Conservation (phyloP, 2,888 invertebrate genomes). For the Drepanosiphum platanoidis region DNA sequence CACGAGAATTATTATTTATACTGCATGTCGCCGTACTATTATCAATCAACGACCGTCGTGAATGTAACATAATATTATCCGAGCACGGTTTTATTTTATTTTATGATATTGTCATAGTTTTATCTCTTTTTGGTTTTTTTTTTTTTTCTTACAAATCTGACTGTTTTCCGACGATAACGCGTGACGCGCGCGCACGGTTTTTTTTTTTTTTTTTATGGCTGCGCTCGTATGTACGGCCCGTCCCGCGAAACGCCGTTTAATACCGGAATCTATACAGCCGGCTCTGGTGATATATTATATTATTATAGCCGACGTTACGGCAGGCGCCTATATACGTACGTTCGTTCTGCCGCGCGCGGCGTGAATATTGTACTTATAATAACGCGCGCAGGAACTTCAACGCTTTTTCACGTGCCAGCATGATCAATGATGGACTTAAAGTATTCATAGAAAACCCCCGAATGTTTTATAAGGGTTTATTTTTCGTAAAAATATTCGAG, state of each 20-base stretch:
- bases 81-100: neutral
- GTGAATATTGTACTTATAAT: conserved; percentile 25
- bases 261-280: neutral
- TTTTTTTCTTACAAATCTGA: too few species aligned
- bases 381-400: neutral
- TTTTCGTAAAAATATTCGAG: neutral
- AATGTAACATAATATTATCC: neutral
- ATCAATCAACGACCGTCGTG: neutral
- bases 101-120: too few species aligned
- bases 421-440: conserved; percentile 7
- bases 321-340: too few species aligned
- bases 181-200: neutral
- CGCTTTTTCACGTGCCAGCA: neutral
- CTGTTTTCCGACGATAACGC: conserved; percentile 41
- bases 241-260: neutral
- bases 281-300: neutral
- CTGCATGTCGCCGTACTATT: neutral
- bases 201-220: neutral
- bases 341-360: neutral
- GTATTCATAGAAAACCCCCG: neutral
- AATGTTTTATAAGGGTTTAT: conserved; percentile 9
- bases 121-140: neutral
- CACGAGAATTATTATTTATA: too few species aligned
- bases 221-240: neutral
- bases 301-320: neutral